Base-by-base conservation (phyloP, 2,888 invertebrate species). In the Itoplectis maculator region DNA sequence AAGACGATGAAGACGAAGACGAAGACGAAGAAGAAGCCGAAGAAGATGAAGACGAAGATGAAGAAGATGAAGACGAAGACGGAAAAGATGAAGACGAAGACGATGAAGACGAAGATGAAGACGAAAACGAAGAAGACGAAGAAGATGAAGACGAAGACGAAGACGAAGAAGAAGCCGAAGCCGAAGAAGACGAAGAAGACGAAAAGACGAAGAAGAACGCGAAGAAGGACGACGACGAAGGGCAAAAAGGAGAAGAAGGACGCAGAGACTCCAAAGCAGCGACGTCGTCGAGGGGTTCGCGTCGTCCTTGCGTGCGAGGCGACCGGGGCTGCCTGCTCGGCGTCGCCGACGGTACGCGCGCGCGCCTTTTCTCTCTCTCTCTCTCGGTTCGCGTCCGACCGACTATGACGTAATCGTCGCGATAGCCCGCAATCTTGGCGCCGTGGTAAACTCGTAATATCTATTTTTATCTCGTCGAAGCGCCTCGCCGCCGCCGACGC, bases 351-450 rank as follows among this genome's bases (percentile, higher is more conserved):
- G 82, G 81, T 85, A 81, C 70, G 83, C 79, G 85, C 81, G 82
- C 75, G n/a, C n/a, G n/a, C n/a, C n/a, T n/a, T n/a, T n/a, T n/a
- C n/a, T n/a, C n/a, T n/a, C n/a, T n/a, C n/a, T n/a, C n/a, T n/a
- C n/a, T 66, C 73, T 77, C 80, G 73, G 69, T 61, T 82, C 73
- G 73, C 93, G 93, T 92, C 92, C 92, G 92, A 90, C 92, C 89
- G 90, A 89, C 90, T 89, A 92, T 93, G 94, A 94, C 94, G 94
- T 93, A 94, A 94, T 93, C 92, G 92, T 92, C 92, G 92, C 93
- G 93, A 93, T 93, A 93, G 93, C 92, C 93, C 94, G 94, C 93
- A 94, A 94, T 94, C 94, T 94, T 94, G 94, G 94, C 94, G 94
- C 94, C 94, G 94, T 90, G 91, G 92, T 93, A 92, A 93, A 93